Base-by-base conservation (phyloP, 1,140 invertebrate species). In the Bombus pascuorum region DNA sequence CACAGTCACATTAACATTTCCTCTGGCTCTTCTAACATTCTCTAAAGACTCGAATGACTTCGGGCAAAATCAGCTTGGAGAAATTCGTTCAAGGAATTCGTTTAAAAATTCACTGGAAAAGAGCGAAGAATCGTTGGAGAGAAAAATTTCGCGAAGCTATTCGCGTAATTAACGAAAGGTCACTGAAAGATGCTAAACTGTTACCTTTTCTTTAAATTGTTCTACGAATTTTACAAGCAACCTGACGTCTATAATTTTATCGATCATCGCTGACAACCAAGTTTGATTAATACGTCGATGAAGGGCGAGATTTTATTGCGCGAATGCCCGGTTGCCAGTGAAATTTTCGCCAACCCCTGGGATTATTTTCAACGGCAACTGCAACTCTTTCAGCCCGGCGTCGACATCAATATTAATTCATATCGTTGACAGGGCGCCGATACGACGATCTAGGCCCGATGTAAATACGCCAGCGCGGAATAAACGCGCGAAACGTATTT, bases 321-420 rank as follows among this genome's bases (percentile, higher is more conserved):
- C 39, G 65, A 47, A 44, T 15, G 15, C 25, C 65, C 4, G 65
- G 1, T 47, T n/a, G 6, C 2, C 28, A 15, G 10, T 25, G 53
- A 57, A 75, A 82, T 82, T 74, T 82, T 65, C 71, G 12, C 25
- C 39, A 9, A 25, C 44, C 8, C 78, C 25, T 18, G 71, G 71
- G 39, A 82, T 82, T 82, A 82, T 75, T 82, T 82, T 47, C n/a
- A 53, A 2, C 81, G 39, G 71, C 5, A 25, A 82, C 70, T 57
- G 80, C 81, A 47, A 82, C 71, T 37, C 71, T 82, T 75, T 47
- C 71, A 37, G 4, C 47, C 57, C 10, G 15, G 32, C 32, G 34
- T 18, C 44, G 32, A 25, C 57, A 82, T 75, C 81, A 66, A 82
- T 82, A 75, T 82, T 82, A 82, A 82, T 82, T 82, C 81, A 65